These are phyloP conservation scores for Endomychus coccineus DNA, from an alignment of 2,888 invertebrate species.

Conservation along the genomic window DNA sequence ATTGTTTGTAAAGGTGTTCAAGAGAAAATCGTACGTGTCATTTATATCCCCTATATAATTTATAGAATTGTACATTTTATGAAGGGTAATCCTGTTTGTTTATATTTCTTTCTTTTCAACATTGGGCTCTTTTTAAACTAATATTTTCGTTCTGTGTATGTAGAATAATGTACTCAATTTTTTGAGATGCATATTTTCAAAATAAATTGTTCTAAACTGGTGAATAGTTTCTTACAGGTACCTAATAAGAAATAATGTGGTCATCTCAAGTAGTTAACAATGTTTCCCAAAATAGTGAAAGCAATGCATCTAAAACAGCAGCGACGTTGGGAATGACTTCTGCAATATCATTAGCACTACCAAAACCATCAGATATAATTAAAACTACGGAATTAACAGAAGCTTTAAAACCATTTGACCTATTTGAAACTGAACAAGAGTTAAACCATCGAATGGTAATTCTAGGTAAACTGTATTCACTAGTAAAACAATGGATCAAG, in stretches of 20 bases:
- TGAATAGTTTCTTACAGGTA: no score
- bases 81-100: no score
- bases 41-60: no score
- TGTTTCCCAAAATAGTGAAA: constrained; percentile 29
- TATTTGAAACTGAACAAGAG: constrained; percentile 86
- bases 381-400: constrained; percentile 72
- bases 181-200: no score
- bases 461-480: constrained; percentile 73
- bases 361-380: constrained; percentile 69
- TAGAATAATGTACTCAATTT: no score
- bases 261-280: constrained; percentile 23
- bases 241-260: constrained; percentile 24
- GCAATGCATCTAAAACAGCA: constrained; percentile 45
- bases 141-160: no score
- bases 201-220: no score
- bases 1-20: no score
- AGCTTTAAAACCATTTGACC: constrained; percentile 72
- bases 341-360: constrained; percentile 82
- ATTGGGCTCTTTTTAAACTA: no score
- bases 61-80: no score
- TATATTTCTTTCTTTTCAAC: no score
- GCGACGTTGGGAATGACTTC: constrained; percentile 86
- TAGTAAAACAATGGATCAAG: constrained; percentile 92
- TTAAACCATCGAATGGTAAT: constrained; percentile 84
- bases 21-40: no score